phyloP scores from a whole-genome alignment of 2,113 vertebrate genomes.

The Sciurus niger region DNA sequence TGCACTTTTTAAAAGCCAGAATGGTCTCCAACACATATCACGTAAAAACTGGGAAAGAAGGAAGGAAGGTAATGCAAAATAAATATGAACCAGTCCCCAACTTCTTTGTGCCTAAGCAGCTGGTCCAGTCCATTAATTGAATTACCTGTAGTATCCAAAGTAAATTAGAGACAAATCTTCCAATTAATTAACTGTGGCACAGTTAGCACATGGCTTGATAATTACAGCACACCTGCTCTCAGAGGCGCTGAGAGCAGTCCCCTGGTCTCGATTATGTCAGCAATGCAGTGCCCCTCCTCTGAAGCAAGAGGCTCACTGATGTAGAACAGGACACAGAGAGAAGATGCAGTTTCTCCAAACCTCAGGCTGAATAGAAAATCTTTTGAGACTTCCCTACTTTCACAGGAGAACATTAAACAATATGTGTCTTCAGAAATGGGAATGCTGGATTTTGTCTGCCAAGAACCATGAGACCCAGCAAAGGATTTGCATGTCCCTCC shows the following conservation, averaged over 20 bases:
- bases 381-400: slow-evolving; percentile 26
- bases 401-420: background rate
- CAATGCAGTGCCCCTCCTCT: background rate
- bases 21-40: slow-evolving; percentile 23
- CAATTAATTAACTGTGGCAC: slow-evolving; percentile 75
- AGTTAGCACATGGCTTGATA: slow-evolving; percentile 70
- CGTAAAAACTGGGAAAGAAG: background rate
- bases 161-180: slow-evolving; percentile 75
- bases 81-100: background rate
- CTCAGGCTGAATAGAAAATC: slow-evolving; percentile 43
- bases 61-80: slow-evolving; percentile 19
- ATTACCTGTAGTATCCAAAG: slow-evolving; percentile 53
- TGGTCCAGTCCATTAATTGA: slow-evolving; percentile 41
- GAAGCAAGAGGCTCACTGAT: background rate
- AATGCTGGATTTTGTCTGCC: slow-evolving; percentile 40
- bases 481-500: background rate
- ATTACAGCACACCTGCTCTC: slow-evolving; percentile 59
- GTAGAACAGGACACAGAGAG: background rate
- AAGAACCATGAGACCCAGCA: slow-evolving; percentile 24
- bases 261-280: background rate
- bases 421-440: slow-evolving; percentile 21
- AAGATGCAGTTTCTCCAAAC: slow-evolving; percentile 25
- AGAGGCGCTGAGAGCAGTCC: slow-evolving; percentile 4
- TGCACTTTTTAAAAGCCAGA: background rate
- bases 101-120: background rate